Conservation (phyloP, 1,140 invertebrate species). For the Agrypnia vestita region DNA sequence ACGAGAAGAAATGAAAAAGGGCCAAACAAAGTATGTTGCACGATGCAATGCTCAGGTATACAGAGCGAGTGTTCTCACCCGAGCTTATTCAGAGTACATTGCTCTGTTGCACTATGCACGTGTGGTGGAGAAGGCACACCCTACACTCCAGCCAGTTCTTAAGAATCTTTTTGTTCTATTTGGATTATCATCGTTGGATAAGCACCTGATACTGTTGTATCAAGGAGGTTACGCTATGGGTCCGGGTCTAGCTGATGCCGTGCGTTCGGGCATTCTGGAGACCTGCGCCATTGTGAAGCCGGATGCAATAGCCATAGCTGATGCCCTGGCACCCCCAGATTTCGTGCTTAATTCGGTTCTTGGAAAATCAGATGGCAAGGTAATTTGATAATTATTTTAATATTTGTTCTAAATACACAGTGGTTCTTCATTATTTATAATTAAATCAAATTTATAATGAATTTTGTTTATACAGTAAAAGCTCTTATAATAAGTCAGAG, state of each 20-base stretch:
- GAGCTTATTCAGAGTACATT: conserved; percentile 84
- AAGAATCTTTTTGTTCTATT: conserved; percentile 81
- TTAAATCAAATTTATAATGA: too few species aligned
- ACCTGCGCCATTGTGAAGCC: conserved; percentile 80
- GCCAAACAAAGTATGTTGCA: conserved; percentile 81
- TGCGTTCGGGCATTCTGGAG: conserved; percentile 75
- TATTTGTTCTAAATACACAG: too few species aligned
- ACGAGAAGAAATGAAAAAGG: conserved; percentile 72
- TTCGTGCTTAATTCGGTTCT: conserved; percentile 88
- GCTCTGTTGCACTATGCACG: conserved; percentile 76
- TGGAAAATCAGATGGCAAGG: conserved; percentile 88
- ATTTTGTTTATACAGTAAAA: too few species aligned
- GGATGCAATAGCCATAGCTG: conserved; percentile 81
- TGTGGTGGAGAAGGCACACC: conserved; percentile 72
- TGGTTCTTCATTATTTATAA: too few species aligned
- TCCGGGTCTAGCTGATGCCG: conserved; percentile 66
- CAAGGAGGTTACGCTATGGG: conserved; percentile 80
- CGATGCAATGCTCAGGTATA: conserved; percentile 89
- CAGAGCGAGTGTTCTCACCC: conserved; percentile 81
- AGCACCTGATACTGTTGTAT: conserved; percentile 84
- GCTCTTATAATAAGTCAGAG: too few species aligned
- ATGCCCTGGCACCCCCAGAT: conserved; percentile 83
- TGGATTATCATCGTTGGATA: conserved; percentile 82
- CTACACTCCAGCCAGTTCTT: conserved; percentile 74
- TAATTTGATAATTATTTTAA: conserved; percentile 70